Evolutionary conservation across 2,888 invertebrate genomes (phyloP).

Genomic region (Isoperla grammatica): DNA sequence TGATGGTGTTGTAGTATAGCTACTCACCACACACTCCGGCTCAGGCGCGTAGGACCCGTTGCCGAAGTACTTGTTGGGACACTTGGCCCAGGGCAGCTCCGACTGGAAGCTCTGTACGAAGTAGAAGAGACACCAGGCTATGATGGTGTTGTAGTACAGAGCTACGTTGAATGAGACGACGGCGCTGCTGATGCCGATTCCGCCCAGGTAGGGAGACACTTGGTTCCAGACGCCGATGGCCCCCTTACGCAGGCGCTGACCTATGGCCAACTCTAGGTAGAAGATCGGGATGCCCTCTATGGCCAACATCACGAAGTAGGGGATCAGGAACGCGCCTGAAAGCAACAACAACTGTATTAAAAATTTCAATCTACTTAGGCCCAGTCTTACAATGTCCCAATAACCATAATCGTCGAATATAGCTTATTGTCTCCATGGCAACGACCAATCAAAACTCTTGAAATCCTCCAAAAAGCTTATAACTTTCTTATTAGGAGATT

Average conservation of each 20-base stretch:
- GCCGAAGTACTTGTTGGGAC: slow-evolving; percentile 74
- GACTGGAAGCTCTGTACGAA: slow-evolving; percentile 85
- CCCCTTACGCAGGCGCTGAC: slow-evolving; percentile 87
- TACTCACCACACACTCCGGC: slow-evolving; percentile 86
- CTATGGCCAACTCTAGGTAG: slow-evolving; percentile 92
- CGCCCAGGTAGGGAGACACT: slow-evolving; percentile 80
- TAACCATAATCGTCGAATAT: too few relatives aligned
- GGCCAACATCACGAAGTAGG: slow-evolving; percentile 91
- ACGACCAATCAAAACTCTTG: too few relatives aligned
- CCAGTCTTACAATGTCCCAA: too few relatives aligned
- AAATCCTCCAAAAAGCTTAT: too few relatives aligned
- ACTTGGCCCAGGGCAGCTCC: slow-evolving; percentile 86
- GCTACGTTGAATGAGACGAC: slow-evolving; percentile 96
- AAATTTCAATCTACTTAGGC: too few relatives aligned
- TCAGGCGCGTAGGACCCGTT: slow-evolving; percentile 74
- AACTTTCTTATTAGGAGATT: too few relatives aligned
- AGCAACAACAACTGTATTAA: too few relatives aligned
- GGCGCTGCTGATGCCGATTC: slow-evolving; percentile 89
- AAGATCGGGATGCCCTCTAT: slow-evolving; percentile 95
- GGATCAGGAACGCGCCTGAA: slow-evolving; percentile 87
- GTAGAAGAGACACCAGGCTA: slow-evolving; percentile 96
- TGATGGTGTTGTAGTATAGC: slow-evolving; percentile 93
- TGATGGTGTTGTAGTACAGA: slow-evolving; percentile 95
- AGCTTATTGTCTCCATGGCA: too few relatives aligned
- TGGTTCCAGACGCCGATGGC: slow-evolving; percentile 95